Evolutionary conservation across 2,888 invertebrate species (phyloP), one percentile per base, ranked within the genome.

Genomic region (Drosophila multiciliata): DNA sequence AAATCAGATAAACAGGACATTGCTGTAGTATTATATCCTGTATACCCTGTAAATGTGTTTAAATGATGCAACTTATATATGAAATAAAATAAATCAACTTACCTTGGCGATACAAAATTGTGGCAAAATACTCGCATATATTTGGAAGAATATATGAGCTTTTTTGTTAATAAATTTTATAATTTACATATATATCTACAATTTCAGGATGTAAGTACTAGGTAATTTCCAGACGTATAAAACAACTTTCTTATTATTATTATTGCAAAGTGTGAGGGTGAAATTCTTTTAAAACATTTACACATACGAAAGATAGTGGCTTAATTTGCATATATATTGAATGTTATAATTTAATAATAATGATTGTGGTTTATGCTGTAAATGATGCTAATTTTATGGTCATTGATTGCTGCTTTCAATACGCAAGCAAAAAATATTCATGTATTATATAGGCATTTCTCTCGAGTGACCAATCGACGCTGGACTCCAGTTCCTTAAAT

Each of bases 1-100:
- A 54, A 59, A 32, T 52, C 54, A 36, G 70, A 40, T 33, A 53
- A 61, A 20, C 70, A 53, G 23, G 36, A 26, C 15, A 40, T 26
- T 54, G 52, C 17, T 29, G 5, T 20, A 49, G 26, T 35, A 54
- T 54, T 49, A 68, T 48, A 32, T 42, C n/a, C 29, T 8, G 15
- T 33, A 9, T 35, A 42, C n/a, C 26, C 49, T 35, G 33, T 15
- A 33, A 33, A 58, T 23, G 32, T 45, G 1, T 23, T 6, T 2
- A 20, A 15, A 20, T 57, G 1, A 23, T 33, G 33, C 48, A 20
- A 4, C 29, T n/a, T 20, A 33, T 4, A 11, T 7, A 12, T 33
- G 7, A 15, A 20, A 6, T 3, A 15, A 20, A 8, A 23, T 23
- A 23, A 23, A 23, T 23, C 23, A 23, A 23, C 23, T 23, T 23